Percentiles rank a stretch among this genome's conserved stretches.
Evolutionary conservation across 2,797 vertebrate genomes (phyloP).

Genomic region (Alectoris magna): DNA sequence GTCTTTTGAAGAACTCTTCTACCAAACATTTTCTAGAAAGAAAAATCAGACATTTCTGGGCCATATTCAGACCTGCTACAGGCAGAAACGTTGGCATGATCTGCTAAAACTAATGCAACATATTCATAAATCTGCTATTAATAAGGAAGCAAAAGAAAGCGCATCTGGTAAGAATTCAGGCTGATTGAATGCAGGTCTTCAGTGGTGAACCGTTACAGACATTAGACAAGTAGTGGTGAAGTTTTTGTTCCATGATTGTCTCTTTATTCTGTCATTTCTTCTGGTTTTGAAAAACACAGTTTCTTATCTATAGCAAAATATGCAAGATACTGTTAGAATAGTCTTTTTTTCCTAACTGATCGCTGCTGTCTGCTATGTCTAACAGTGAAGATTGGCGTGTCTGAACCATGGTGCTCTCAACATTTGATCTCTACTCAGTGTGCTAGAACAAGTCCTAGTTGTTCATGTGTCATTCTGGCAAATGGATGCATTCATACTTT

Average conservation of each 20-base stretch:
- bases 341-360: neutral
- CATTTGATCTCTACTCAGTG: neutral
- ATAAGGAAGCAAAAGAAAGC: conserved; percentile 83
- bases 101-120: conserved; percentile 97
- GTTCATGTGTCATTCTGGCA: neutral
- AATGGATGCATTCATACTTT: neutral
- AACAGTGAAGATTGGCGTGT: neutral
- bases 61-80: conserved; percentile 96
- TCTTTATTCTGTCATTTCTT: neutral
- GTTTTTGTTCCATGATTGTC: neutral
- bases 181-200: neutral
- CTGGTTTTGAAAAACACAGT: neutral
- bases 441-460: neutral
- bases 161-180: conserved; percentile 73
- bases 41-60: conserved; percentile 96
- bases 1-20: conserved; percentile 95
- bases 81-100: conserved; percentile 94
- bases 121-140: conserved; percentile 90
- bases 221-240: neutral
- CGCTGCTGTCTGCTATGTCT: neutral
- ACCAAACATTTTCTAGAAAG: conserved; percentile 94
- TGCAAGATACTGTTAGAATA: neutral
- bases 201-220: neutral
- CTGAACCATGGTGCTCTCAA: neutral
- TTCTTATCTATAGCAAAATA: neutral